A percentile compares a stretch with the other conserved stretches of the same genome.
Conservation (phyloP, 2,888 invertebrate species). For the Priocnemis perturbator region DNA sequence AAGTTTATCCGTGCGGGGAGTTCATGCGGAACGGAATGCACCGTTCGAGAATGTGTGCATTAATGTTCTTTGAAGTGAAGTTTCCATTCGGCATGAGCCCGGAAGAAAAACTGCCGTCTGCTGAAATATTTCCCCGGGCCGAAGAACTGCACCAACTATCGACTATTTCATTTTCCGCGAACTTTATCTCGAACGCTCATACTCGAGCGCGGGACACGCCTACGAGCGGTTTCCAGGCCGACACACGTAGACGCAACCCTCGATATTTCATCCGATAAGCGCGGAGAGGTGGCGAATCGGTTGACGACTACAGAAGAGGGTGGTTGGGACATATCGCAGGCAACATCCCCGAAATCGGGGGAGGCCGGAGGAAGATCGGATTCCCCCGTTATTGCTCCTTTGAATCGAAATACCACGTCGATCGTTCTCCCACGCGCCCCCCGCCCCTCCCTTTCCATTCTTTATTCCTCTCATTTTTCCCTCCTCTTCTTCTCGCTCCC, state of each 20-base stretch:
- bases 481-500: constrained; percentile 17
- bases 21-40: too few species aligned
- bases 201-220: too few species aligned
- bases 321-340: constrained; percentile 8
- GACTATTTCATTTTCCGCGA: too few species aligned
- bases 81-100: too few species aligned
- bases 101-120: too few species aligned
- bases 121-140: too few species aligned
- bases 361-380: constrained; percentile 52
- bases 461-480: neutral
- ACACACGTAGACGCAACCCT: constrained; percentile 6
- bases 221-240: too few species aligned
- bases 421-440: constrained; percentile 30
- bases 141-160: too few species aligned
- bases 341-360: constrained; percentile 25
- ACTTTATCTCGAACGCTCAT: too few species aligned
- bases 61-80: too few species aligned
- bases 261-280: constrained; percentile 59
- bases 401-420: constrained; percentile 54
- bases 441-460: neutral
- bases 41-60: too few species aligned
- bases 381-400: constrained; percentile 59
- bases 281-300: constrained; percentile 51
- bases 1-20: too few species aligned
- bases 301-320: constrained; percentile 42